Percentiles rank a stretch among this genome's conserved stretches.
phyloP scores from a whole-genome alignment of 2,797 vertebrate genomes.

The Serranus cabrilla region DNA sequence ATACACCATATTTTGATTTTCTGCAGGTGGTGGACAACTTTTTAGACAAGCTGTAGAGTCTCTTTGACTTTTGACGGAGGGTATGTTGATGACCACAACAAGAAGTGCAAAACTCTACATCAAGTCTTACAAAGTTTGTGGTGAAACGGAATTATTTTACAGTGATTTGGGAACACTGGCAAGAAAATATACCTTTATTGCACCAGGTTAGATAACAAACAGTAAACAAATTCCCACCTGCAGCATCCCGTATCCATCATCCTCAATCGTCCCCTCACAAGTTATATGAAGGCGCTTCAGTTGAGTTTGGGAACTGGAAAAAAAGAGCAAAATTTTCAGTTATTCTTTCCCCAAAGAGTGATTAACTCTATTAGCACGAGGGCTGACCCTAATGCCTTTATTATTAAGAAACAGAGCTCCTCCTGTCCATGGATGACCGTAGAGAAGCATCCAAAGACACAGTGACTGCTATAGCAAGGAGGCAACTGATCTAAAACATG shows the following conservation, averaged over 20 bases:
- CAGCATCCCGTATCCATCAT: constrained; percentile 94
- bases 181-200: constrained; percentile 4
- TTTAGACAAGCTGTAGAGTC: not conserved
- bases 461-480: too few species aligned
- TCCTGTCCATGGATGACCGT: too few species aligned
- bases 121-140: constrained; percentile 1
- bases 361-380: not conserved
- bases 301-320: constrained; percentile 87
- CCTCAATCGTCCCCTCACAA: constrained; percentile 94
- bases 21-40: not conserved
- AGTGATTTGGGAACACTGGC: not conserved
- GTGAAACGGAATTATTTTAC: not conserved
- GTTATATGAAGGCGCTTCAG: constrained; percentile 92
- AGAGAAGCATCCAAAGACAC: too few species aligned
- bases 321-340: constrained; percentile 25
- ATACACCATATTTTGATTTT: constrained; percentile 2
- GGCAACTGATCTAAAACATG: not conserved
- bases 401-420: too few species aligned
- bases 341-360: constrained; percentile 1
- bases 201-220: not conserved
- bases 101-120: constrained; percentile 2
- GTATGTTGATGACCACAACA: not conserved
- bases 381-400: too few species aligned
- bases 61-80: constrained; percentile 7
- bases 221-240: constrained; percentile 86